phyloP scores from a whole-genome alignment of 92 coral and sea anemone species.

The Porites rus region DNA sequence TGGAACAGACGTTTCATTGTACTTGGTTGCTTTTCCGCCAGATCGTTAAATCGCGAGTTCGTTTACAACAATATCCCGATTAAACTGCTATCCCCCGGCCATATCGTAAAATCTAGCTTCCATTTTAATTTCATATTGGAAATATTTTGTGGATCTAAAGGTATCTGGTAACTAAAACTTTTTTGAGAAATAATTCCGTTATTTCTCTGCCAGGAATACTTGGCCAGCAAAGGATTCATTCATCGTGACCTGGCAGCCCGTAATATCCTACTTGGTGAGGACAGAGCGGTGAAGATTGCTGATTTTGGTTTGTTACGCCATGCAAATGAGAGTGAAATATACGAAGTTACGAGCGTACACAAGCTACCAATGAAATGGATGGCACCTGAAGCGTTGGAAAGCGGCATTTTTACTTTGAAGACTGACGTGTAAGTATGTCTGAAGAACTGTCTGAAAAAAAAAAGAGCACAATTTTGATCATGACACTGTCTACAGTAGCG shows the following conservation, averaged over 20 bases:
- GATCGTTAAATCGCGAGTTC: too few relatives aligned
- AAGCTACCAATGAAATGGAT: background rate
- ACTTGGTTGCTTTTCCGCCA: too few relatives aligned
- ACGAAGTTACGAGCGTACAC: background rate
- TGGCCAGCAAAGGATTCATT: constrained; percentile 34
- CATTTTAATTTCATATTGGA: too few relatives aligned
- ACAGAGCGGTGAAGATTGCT: constrained; percentile 34
- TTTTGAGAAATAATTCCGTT: too few relatives aligned
- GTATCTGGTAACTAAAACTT: background rate
- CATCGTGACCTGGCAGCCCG: constrained; percentile 48
- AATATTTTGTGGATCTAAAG: too few relatives aligned
- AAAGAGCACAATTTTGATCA: too few relatives aligned
- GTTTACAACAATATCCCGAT: too few relatives aligned
- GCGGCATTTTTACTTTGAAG: background rate
- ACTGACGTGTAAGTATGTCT: background rate
- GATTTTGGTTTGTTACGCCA: constrained; percentile 34
- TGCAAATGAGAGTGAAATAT: background rate
- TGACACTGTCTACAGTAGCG: too few relatives aligned
- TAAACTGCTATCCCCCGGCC: too few relatives aligned
- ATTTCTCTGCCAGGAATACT: background rate
- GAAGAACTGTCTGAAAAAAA: too few relatives aligned
- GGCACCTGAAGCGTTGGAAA: background rate
- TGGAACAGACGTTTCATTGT: too few relatives aligned
- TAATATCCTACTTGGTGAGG: constrained; percentile 32
- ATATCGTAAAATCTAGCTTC: too few relatives aligned